Base-by-base conservation (phyloP, 2,113 vertebrate genomes). In the Paramisgurnus dabryanus region DNA sequence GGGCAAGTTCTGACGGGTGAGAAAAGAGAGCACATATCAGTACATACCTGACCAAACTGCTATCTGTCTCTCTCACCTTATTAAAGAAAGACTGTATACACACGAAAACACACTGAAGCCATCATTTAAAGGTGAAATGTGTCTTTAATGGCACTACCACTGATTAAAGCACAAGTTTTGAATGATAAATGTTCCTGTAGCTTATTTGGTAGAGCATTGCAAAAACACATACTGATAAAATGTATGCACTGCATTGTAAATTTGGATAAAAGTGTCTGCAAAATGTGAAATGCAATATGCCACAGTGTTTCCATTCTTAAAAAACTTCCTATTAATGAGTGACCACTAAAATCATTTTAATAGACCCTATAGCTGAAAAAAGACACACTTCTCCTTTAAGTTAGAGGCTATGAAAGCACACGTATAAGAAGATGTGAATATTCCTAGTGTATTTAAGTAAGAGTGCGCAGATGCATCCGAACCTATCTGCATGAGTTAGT, bases 1-100 rank as follows among this genome's bases (percentile, higher is more conserved):
- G 78, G 84, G 90, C 89, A 89, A 91, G 89, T 83, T 91, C 91
- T 92, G 90, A 91, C 89, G 89, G 80, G 86, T 85, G 84, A 90
- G 83, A 90, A 88, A 85, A 92, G 80, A 91, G 88, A 89, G 88
- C 74, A 85, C 71, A 77, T 71, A 84, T 92, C 89, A 91, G 90
- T 85, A 78, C 67, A 85, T 47, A 61, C 75, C 76, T 85, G 80
- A 72, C 69, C 76, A 76, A 58, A 15, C 67, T n/a, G 22, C 63
- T 66, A 82, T 43, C 66, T 69, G 58, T 47, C 60, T 61, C 17
- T 66, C 78, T 64, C 57, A 64, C 58, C 27, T 53, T 72, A 63
- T 64, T 50, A 80, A 69, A 57, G 60, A 73, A 69, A 57, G 60
- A 73, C 69, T 57, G 50, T 53, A 80, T 45, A 73, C 39, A 60